phyloP scores from a whole-genome alignment of 2,797 vertebrate species.

The Poliocrania exsul region DNA sequence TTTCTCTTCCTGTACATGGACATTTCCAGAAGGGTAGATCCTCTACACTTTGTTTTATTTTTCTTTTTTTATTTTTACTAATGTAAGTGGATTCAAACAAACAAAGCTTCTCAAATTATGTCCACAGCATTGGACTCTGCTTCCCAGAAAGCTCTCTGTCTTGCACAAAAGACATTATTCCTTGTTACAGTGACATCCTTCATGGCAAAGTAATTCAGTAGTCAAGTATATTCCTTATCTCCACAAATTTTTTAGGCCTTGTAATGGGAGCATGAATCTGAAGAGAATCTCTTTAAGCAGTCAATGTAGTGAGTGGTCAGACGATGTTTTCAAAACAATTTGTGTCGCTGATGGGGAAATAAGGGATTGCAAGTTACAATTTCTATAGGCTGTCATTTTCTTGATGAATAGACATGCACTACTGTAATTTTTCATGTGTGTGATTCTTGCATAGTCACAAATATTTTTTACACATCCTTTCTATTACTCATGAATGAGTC shows the following conservation, averaged over 20 bases:
- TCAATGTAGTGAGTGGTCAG: background rate
- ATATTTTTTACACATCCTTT: background rate
- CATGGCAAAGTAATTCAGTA: background rate
- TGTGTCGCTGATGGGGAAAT: background rate
- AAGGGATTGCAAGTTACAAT: background rate
- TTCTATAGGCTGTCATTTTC: background rate
- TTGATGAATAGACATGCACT: background rate
- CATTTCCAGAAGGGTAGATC: background rate
- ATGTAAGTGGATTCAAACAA: background rate
- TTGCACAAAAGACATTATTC: background rate
- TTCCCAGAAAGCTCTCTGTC: background rate
- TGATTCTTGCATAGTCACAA: background rate
- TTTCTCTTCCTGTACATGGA: background rate
- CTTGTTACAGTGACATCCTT: background rate
- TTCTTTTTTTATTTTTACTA: background rate
- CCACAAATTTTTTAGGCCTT: background rate
- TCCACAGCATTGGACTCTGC: background rate
- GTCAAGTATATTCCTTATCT: background rate
- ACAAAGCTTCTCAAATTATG: background rate
- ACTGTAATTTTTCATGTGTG: background rate
- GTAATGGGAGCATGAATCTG: background rate
- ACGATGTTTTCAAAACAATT: background rate
- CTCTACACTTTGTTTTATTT: background rate
- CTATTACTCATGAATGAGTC: background rate
- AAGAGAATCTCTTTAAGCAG: background rate